Percentiles rank a stretch among this genome's conserved stretches.
Evolutionary conservation across 2,113 vertebrate species (phyloP).

Genomic region (Plestiodon gilberti): DNA sequence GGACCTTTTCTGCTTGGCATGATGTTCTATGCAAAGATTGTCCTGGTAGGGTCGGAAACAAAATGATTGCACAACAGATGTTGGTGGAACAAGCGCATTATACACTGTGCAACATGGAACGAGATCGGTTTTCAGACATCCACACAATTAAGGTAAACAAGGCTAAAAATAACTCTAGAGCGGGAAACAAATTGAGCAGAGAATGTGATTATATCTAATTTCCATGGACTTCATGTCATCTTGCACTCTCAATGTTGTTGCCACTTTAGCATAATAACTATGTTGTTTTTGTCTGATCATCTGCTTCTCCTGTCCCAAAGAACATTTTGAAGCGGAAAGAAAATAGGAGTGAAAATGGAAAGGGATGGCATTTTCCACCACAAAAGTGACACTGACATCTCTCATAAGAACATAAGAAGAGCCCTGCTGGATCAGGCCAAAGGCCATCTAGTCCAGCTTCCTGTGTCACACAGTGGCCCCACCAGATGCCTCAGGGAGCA

Average conservation of each 20-base stretch:
- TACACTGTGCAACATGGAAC: background rate
- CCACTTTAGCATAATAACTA: slow-evolving; percentile 9
- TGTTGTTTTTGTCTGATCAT: slow-evolving; percentile 17
- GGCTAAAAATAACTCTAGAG: slow-evolving; percentile 41
- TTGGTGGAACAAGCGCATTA: background rate
- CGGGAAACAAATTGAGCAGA: slow-evolving; percentile 45
- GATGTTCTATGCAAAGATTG: background rate
- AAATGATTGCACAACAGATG: slow-evolving; percentile 8
- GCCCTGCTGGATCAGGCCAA: no score
- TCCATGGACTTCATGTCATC: slow-evolving; percentile 26
- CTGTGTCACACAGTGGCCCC: no score
- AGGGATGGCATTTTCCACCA: background rate
- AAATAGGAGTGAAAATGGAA: background rate
- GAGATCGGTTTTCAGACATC: slow-evolving; percentile 34
- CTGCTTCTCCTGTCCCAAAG: slow-evolving; percentile 21
- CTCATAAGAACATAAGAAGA: no score
- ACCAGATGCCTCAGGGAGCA: no score
- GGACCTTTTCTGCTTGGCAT: background rate
- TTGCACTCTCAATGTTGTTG: slow-evolving; percentile 5
- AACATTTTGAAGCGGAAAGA: slow-evolving; percentile 18
- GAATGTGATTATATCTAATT: slow-evolving; percentile 27
- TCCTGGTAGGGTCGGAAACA: background rate
- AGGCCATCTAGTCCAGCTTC: no score
- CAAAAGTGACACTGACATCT: no score
- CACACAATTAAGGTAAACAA: slow-evolving; percentile 35